phyloP scores from a whole-genome alignment of 92 coral and sea anemone species.

The Phymanthus crucifer region DNA sequence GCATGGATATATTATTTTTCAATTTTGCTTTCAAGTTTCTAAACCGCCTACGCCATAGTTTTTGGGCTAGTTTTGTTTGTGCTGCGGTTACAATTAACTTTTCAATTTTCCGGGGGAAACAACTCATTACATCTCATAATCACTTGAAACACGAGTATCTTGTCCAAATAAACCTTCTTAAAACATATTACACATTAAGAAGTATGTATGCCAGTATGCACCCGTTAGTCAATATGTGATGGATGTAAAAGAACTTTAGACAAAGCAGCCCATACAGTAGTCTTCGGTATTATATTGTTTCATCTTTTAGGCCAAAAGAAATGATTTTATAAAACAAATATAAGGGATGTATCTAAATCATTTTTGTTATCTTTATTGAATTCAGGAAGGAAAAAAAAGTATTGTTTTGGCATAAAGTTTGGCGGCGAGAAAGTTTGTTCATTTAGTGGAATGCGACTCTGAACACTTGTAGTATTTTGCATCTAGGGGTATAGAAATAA shows the following conservation, averaged over 20 bases:
- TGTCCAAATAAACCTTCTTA: background rate
- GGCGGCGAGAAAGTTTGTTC: too few relatives aligned
- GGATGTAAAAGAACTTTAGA: background rate
- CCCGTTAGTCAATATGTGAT: background rate
- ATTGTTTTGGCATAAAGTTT: too few relatives aligned
- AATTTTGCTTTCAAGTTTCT: slow-evolving; percentile 23
- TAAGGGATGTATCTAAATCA: too few relatives aligned
- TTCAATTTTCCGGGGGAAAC: slow-evolving; percentile 9
- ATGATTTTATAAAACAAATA: background rate
- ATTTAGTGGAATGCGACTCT: too few relatives aligned
- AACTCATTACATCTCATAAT: background rate
- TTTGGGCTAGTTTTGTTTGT: slow-evolving; percentile 15
- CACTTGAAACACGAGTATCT: background rate
- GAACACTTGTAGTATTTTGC: background rate
- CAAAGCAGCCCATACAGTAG: too few relatives aligned
- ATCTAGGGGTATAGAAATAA: background rate
- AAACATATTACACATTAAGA: background rate
- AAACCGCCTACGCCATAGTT: slow-evolving; percentile 8
- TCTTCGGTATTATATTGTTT: too few relatives aligned
- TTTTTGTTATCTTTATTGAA: too few relatives aligned
- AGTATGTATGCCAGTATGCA: too few relatives aligned
- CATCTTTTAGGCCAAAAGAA: too few relatives aligned
- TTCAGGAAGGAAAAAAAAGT: too few relatives aligned
- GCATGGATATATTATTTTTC: background rate
- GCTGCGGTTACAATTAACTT: slow-evolving; percentile 17